phyloP scores from a whole-genome alignment of 2,113 vertebrate species.

The Sula dactylatra region DNA sequence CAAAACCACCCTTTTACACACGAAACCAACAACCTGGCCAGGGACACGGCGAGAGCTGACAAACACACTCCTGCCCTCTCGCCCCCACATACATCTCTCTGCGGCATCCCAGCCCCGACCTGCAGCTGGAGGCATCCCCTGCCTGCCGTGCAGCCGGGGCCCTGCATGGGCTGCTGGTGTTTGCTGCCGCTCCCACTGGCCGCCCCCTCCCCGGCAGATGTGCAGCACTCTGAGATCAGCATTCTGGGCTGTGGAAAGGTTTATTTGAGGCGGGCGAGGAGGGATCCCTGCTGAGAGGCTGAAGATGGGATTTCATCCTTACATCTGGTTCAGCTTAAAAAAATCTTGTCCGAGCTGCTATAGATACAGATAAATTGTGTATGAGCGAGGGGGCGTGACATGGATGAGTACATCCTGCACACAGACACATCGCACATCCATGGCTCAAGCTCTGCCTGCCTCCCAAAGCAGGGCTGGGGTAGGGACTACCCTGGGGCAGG shows the following conservation, averaged over 20 bases:
- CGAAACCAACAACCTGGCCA: neutral
- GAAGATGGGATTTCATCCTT: slow-evolving; percentile 51
- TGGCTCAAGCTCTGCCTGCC: neutral
- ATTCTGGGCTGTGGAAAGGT: neutral
- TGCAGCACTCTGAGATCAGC: neutral
- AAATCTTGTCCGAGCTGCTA: neutral
- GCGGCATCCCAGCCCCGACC: neutral
- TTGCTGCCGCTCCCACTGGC: neutral
- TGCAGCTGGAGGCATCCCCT: neutral
- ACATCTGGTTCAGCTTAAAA: slow-evolving; percentile 58
- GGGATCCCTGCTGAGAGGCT: slow-evolving; percentile 26
- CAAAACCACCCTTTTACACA: neutral
- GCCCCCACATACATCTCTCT: accelerated
- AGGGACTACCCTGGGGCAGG: neutral
- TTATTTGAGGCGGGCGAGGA: neutral
- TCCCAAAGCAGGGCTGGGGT: neutral
- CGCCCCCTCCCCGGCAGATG: neutral
- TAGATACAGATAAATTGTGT: neutral
- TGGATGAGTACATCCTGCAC: neutral
- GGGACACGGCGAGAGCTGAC: accelerated
- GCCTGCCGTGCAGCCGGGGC: neutral
- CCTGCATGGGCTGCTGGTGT: accelerated
- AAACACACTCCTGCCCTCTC: neutral
- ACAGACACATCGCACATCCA: neutral
- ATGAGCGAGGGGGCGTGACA: neutral